Evolutionary conservation across 1,140 invertebrate species (phyloP).

Genomic region (Atta colombica): DNA sequence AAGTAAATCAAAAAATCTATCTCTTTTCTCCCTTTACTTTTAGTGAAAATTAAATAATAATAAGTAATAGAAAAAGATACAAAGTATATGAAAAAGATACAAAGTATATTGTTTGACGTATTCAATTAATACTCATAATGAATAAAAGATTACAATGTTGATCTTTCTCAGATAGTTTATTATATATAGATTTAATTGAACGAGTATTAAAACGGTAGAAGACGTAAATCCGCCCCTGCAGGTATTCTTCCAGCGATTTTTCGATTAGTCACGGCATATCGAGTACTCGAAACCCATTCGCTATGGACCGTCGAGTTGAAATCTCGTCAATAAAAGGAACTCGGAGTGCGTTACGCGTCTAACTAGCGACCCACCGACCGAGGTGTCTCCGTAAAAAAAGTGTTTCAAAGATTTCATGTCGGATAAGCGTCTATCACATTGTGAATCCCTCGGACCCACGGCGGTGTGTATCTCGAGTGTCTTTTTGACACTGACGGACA

Average conservation of each 20-base stretch:
- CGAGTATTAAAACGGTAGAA: background rate
- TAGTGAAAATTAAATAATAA: background rate
- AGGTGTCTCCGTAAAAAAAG: constrained; percentile 41
- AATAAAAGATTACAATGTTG: background rate
- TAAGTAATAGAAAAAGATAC: background rate
- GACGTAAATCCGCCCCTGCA: constrained; percentile 48
- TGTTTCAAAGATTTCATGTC: constrained; percentile 52
- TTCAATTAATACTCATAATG: background rate
- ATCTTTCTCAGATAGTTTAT: background rate
- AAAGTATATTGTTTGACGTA: background rate
- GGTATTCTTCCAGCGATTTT: constrained; percentile 64
- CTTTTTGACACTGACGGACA: constrained; percentile 28
- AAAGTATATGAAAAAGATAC: background rate
- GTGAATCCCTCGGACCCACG: constrained; percentile 5
- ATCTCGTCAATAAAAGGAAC: constrained; percentile 40
- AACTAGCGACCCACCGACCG: constrained; percentile 27
- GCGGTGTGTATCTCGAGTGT: background rate
- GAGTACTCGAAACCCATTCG: constrained; percentile 74
- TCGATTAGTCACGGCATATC: constrained; percentile 78
- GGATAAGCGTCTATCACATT: constrained; percentile 61
- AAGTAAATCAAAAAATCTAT: background rate
- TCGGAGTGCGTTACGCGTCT: constrained; percentile 11
- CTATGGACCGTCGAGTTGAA: constrained; percentile 74
- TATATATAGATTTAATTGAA: constrained; percentile 6
- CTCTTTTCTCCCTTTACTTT: background rate